Base-by-base conservation (phyloP, 2,113 vertebrate species). In the Pituophis catenifer region DNA sequence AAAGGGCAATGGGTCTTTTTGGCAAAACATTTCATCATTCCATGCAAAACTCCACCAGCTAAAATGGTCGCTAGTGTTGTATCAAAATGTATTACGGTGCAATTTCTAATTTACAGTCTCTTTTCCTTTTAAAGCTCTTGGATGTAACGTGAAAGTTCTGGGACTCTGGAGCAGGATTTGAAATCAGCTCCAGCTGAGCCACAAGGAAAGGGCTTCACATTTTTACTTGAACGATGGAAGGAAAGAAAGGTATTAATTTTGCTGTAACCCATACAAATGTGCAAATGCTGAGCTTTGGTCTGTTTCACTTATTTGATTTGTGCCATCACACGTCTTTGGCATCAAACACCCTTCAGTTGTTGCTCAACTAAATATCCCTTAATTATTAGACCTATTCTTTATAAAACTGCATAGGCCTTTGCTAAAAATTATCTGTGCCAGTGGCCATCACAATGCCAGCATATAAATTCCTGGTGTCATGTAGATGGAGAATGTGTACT, bases 101-200 rank as follows among this genome's bases (percentile, higher is more conserved):
- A 94, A 96, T 96, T 96, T 96, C 96, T 96, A 97, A 96, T 97
- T 94, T 81, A 38, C 17, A 86, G 9, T 24, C 21, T 86, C 44
- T 26, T 86, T 86, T 86, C 23, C 48, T 86, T 48, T 86, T 50
- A 86, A 48, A 2, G 85, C 11, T 2, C 9, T 86, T 86, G 85
- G 44, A 62, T 13, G 2, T 50, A 26, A 26, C 1, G 10, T 50
- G 85, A 44, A 26, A 86, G 85, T 48, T 86, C 21, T 26, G 10
- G 23, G 44, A 81, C 33, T 81, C 44, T 50, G 19, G 5, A 86
- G 21, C 85, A 86, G 85, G 85, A 50, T 48, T 26, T 81, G 33
- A 81, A 38, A 81, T 44, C 85, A 86, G 23, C 85, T 50, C 2
- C 85, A 50, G 4, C 23, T 86, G 21, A 24, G 33, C 17, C 33